Evolutionary conservation across 2,113 vertebrate species (phyloP), one percentile per base, ranked within the genome.

Genomic region (Nothocercus nigrocapillus): DNA sequence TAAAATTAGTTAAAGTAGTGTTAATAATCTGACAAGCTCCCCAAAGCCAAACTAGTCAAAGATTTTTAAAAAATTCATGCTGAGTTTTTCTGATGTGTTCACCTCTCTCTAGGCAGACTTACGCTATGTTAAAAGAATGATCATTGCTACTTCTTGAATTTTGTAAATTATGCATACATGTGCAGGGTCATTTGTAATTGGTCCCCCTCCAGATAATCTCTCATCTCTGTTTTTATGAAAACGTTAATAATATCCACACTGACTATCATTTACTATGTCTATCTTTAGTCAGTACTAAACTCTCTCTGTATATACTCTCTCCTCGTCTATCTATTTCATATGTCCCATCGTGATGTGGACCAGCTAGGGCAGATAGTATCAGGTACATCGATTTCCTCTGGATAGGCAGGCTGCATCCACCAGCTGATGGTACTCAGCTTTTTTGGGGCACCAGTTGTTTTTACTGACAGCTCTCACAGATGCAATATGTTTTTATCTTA

Each of bases 11-110:
- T 95, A 97, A 96, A 93, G 56, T 94, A 92, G 93, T 86, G 85
- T 84, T 96, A 94, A 96, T 96, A 95, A 84, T 92, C 93, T 90
- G 88, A 94, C 96, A 96, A 96, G 90, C 44, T 96, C 94, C 93
- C 96, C 74, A 89, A 95, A 96, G 93, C 88, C 92, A 95, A 90
- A 90, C 80, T 79, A 94, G 88, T 90, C 73, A 82, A 88, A 92
- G 42, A 54, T 81, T 93, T 85, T 45, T 21, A 28, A 7, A 30
- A 93, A 95, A 83, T 94, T 86, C 93, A 88, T 82, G 90, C 95
- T 95, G 93, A 40, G 68, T 28, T 88, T 95, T 96, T 96, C 88
- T 93, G 83, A 95, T 92, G 85, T 68, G 76, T 94, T 96, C 92
- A 95, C 93, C 90, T 96, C 90, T 36, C 45, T 95, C 77, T 79